Evolutionary conservation across 2,888 invertebrate genomes (phyloP), one percentile per base, ranked within the genome.

Genomic region (Opisthograptis luteolata): DNA sequence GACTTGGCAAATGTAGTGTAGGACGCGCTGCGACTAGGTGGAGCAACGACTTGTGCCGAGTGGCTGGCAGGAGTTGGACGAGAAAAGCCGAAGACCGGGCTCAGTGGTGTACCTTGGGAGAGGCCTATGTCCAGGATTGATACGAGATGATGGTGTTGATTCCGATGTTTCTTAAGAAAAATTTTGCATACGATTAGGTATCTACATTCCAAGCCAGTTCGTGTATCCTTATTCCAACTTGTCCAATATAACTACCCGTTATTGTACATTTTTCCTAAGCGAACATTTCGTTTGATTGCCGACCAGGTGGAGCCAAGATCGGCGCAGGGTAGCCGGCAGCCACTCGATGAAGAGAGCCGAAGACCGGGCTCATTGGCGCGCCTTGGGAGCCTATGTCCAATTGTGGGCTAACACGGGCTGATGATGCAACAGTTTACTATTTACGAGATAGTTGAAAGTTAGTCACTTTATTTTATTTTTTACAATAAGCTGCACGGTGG

Each of bases 391-490:
- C 50, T 50, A 40, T 50, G 43, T 39, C 32, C 43, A 40, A 28
- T 28, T 44, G 34, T 44, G 50, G 50, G 28, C 50, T 50, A 50
- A 44, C 44, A 45, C 44, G 35, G 50, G 50, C 50, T 45, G 50
- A 51, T 51, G 35, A 51, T 51, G 50, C 50, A 51, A 51, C 50
- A 51, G 44, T 51, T 51, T 40, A 51, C 50, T 30, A 51, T 51
- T 14, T 45, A 51, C 50, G 50, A 51, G 40, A 45, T 51, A 44
- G 50, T 51, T 51, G 50, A 51, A 51, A 51, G 50, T 51, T 51
- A 51, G 50, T 51, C 25, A n/a, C 2, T 12, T 40, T 49, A 25
- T 44, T 44, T 31, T 30, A 25, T 44, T 25, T 25, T 30, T 31
- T 14, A 14, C 7, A 20, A 28, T 19, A 9, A 31, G 24, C 19